Base-by-base conservation (phyloP, 2,888 invertebrate genomes). In the Atherix ibis region DNA sequence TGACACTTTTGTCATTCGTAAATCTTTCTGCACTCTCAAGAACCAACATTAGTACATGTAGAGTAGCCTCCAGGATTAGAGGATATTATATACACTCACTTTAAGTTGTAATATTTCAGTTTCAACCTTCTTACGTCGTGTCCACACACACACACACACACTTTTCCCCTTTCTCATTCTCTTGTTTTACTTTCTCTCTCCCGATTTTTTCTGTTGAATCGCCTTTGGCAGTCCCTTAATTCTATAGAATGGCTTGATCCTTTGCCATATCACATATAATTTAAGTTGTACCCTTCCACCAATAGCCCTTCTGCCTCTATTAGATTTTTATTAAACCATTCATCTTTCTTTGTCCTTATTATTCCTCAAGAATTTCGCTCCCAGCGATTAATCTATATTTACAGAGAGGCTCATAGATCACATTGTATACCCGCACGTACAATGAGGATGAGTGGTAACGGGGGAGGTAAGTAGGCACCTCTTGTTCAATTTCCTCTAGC, bases 311-410 rank as follows among this genome's bases (percentile, higher is more conserved):
- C n/a, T n/a, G n/a, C n/a, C n/a, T n/a, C 39, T 41, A 37, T 39
- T 39, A 39, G 41, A 41, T 36, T 41, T 41, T 41, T 41, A 41
- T 41, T 41, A 39, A 41, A 36, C 39, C 39, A 41, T 41, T 39
- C 38, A 39, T 41, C 41, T 41, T 41, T 39, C 37, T 39, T 41
- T 39, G 39, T 41, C 38, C 39, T 41, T 39, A 39, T 39, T 39
- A 41, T 41, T 41, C 38, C 33, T 41, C 39, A 39, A 39, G 39
- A 41, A 41, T 41, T 41, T 39, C 37, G 34, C 34, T 39, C 25
- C 28, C 38, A 32, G 32, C 39, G 39, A 41, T 41, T 41, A 41
- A 41, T 41, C 39, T 41, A 39, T 36, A 41, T 41, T 41, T 41
- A 38, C 38, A 38, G 35, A 36, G 38, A 36, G 34, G 35, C 31